A percentile compares a stretch with the other conserved stretches of the same genome.
phyloP scores from a whole-genome alignment of 2,797 vertebrate genomes.

The Gephyroberyx darwinii region DNA sequence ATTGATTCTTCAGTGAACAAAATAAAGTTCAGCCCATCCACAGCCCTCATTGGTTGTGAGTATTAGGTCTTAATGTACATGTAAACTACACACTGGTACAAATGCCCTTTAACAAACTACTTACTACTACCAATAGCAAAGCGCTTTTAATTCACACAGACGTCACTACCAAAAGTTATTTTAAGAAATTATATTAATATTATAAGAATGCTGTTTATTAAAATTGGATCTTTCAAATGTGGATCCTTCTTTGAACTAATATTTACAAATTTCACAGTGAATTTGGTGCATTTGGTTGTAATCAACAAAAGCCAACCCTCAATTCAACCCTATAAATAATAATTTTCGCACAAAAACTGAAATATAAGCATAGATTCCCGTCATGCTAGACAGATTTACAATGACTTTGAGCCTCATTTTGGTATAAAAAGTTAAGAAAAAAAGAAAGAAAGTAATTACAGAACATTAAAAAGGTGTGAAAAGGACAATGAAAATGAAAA shows the following conservation, averaged over 20 bases:
- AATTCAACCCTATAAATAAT: slow-evolving; percentile 27
- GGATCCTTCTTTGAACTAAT: slow-evolving; percentile 38
- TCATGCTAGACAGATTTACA: background rate
- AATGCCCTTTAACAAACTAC: background rate
- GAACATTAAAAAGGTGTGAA: background rate
- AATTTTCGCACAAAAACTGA: background rate
- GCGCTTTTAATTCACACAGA: slow-evolving; percentile 23
- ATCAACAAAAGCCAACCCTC: background rate
- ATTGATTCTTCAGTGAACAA: background rate
- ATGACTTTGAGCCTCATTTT: background rate
- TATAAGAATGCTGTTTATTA: slow-evolving; percentile 49
- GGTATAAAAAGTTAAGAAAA: background rate
- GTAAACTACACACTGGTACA: background rate
- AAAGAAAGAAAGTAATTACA: background rate
- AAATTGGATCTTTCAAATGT: slow-evolving; percentile 46
- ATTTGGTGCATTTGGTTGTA: slow-evolving; percentile 60
- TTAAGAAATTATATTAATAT: slow-evolving; percentile 73
- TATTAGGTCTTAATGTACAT: background rate
- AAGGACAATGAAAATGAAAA: background rate
- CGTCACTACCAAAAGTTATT: slow-evolving; percentile 56
- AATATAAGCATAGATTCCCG: background rate
- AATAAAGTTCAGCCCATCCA: background rate
- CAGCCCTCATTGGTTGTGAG: background rate
- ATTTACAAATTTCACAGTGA: slow-evolving; percentile 79
- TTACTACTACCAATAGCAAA: background rate